Evolutionary conservation across 2,797 vertebrate species (phyloP), one percentile per base, ranked within the genome.

Genomic region (Rousettus madagascariensis): DNA sequence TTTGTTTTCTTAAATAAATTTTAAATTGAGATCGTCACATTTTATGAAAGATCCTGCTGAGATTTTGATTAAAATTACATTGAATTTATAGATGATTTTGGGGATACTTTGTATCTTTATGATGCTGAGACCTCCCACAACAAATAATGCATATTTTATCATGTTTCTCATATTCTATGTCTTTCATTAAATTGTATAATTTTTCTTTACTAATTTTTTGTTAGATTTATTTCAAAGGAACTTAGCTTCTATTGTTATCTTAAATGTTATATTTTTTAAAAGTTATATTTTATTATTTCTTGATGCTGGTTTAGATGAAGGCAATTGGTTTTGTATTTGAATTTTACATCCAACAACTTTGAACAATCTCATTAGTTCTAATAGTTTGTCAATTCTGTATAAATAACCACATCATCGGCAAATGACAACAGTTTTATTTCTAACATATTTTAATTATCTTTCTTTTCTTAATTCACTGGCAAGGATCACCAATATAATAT

Each of bases 151-250:
- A 22, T 83, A 82, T 77, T 69, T 86, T 91, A 28, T 15, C 16
- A n/a, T 84, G 86, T 63, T 94, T 82, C 16, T 82, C 36, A 86
- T 85, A 66, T 95, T 83, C 93, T 93, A 71, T 80, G 43, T 66
- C 38, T 96, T 78, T 96, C 55, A 80, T 53, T 59, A 87, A 91
- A 65, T 71, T 91, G 3, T 82, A 36, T 90, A 84, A 12, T 51
- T 84, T 90, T 53, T 88, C 49, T 86, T 93, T 78, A 94, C 86
- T 49, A 90, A 55, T 86, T 83, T 78, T 82, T 83, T 88, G 22
- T 84, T 93, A 89, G 43, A 86, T 77, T 91, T 83, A 94, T 83
- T 95, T 94, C 41, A 89, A 96, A 41, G 41, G 69, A 43, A 22
- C 9, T 83, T 80, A 79, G 74, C n/a, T 95, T 94, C 66, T 89